A percentile compares a stretch with the other conserved stretches of the same genome.
Conservation (phyloP, 2,113 vertebrate genomes). For the Daphoenositta chrysoptera region DNA sequence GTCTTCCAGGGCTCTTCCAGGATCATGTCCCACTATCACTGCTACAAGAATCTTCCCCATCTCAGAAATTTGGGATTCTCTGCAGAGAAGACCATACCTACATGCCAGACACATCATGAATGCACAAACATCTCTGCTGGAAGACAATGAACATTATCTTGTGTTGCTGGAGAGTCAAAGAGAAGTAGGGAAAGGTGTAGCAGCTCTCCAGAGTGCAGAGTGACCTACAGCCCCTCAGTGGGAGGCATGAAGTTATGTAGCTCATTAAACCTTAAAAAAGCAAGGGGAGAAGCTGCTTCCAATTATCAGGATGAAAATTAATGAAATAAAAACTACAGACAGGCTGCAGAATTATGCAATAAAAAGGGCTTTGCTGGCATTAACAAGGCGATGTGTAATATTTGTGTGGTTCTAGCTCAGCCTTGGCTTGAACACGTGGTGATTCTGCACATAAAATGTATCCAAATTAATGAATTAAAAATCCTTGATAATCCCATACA, state of each 20-base stretch:
- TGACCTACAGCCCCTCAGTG: slow-evolving; percentile 61
- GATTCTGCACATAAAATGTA: slow-evolving; percentile 67
- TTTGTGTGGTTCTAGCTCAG: slow-evolving; percentile 67
- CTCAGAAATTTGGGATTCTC: neutral
- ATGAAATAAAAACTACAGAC: slow-evolving; percentile 71
- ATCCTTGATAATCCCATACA: slow-evolving; percentile 65
- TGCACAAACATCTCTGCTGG: neutral
- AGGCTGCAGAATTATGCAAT: slow-evolving; percentile 63
- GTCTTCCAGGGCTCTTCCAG: neutral
- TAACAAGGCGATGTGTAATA: slow-evolving; percentile 62
- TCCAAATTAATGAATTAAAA: slow-evolving; percentile 73
- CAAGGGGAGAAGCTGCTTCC: slow-evolving; percentile 74
- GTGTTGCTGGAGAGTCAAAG: neutral
- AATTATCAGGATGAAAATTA: slow-evolving; percentile 80
- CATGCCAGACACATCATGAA: rapidly evolving
- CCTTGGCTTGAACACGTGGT: slow-evolving; percentile 48
- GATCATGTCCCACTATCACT: rapidly evolving
- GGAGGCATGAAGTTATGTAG: slow-evolving; percentile 70
- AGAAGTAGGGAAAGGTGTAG: neutral
- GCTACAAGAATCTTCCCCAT: neutral
- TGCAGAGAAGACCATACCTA: neutral
- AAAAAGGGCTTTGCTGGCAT: slow-evolving; percentile 65
- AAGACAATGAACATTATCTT: neutral
- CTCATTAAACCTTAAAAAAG: slow-evolving; percentile 76
- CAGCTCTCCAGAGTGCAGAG: slow-evolving; percentile 47